Evolutionary conservation across 2,113 vertebrate species (phyloP), one percentile per base, ranked within the genome.

Genomic region (Corythoichthys intestinalis): DNA sequence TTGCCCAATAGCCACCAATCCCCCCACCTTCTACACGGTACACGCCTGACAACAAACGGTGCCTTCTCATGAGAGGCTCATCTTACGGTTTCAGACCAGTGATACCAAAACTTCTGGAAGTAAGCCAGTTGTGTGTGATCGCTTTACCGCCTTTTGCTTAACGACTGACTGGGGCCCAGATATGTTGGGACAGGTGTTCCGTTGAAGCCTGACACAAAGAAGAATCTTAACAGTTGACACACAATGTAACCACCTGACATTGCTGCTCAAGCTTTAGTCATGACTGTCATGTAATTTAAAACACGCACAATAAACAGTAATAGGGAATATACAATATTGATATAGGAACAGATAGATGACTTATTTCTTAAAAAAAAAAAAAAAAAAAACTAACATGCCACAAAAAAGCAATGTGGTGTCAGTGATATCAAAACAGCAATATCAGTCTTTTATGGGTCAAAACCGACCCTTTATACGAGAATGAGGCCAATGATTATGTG

Each of bases 401-500:
- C 34, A 49, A 39, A 28, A 44, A 46, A 65, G 46, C 10, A 57
- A 44, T 58, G 17, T 65, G 57, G 37, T 8, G 10, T 57, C 34
- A 57, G 34, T 35, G 28, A 35, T 37, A 5, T 44, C 5, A 14
- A 56, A 56, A 20, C 28, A 35, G 28, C 28, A 54, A 56, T 35
- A 34, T 35, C 3, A 35, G 12, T 35, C 10, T 28, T 4, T 28
- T 35, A 13, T 0, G 1, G n/a, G 17, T 28, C 60, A 46, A 28
- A 46, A 63, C 9, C 3, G 41, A 61, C 38, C 7, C 14, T 4
- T 41, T 61, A 56, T 44, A 11, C 3, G 59, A 67, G 67, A 90
- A 87, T 48, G 84, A 69, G 88, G 80, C 20, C 81, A 74, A 4
- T 46, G 63, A 49, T 68, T 82, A 87, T 87, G n/a, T 87, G 77